Evolutionary conservation across 2,888 invertebrate species (phyloP).

Genomic region (Phyllotreta cruciferae): DNA sequence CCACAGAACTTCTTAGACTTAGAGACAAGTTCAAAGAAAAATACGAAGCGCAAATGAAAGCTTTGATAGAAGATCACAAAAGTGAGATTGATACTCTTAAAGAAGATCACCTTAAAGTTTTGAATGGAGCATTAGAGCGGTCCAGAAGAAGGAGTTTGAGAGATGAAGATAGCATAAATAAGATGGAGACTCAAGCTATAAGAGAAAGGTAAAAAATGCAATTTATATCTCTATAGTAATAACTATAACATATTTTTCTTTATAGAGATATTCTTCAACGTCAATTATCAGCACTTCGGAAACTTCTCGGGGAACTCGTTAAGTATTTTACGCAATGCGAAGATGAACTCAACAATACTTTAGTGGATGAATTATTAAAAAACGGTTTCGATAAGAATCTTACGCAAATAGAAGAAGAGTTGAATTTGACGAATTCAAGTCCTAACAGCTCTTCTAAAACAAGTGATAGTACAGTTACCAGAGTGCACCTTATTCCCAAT

Average conservation of each 20-base stretch:
- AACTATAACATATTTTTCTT: slow-evolving; percentile 27
- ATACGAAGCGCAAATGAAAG: slow-evolving; percentile 67
- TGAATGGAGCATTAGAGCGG: slow-evolving; percentile 54
- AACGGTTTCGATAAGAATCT: slow-evolving; percentile 53
- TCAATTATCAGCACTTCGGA: slow-evolving; percentile 70
- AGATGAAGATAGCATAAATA: slow-evolving; percentile 61
- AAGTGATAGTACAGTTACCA: slow-evolving; percentile 42
- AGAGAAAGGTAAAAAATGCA: slow-evolving; percentile 66
- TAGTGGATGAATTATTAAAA: slow-evolving; percentile 70
- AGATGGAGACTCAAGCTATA: slow-evolving; percentile 65
- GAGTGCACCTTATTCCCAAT: slow-evolving; percentile 77
- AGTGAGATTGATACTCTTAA: slow-evolving; percentile 66
- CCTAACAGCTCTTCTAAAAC: slow-evolving; percentile 44
- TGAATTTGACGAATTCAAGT: slow-evolving; percentile 45
- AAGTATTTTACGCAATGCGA: slow-evolving; percentile 79
- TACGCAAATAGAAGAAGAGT: slow-evolving; percentile 46
- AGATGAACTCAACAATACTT: slow-evolving; percentile 78
- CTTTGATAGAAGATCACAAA: slow-evolving; percentile 65
- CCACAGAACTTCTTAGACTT: slow-evolving; percentile 74
- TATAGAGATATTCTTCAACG: slow-evolving; percentile 72
- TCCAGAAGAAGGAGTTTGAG: slow-evolving; percentile 52
- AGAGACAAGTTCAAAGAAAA: slow-evolving; percentile 76
- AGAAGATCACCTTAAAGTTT: slow-evolving; percentile 51
- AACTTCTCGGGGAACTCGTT: slow-evolving; percentile 72
- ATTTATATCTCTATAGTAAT: neutral